Conservation (phyloP, 2,888 invertebrate species). For the Prosopocoilus inquinatus region DNA sequence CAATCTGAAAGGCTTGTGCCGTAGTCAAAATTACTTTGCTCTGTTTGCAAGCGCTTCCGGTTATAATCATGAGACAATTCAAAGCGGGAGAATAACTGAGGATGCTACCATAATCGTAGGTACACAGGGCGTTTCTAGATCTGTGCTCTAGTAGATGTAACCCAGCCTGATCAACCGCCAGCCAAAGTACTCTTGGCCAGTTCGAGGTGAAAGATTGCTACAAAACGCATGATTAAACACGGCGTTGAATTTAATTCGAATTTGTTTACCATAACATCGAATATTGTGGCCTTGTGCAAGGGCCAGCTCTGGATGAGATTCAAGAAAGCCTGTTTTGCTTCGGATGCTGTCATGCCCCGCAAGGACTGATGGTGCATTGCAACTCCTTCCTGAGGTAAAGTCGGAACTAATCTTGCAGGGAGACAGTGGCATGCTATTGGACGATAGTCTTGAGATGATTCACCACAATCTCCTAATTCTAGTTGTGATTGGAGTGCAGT, state of each 20-base stretch:
- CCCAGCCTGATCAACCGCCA: conserved; percentile 90
- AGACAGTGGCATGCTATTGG: conserved; percentile 77
- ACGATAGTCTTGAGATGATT: conserved; percentile 55
- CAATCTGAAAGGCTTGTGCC: conserved; percentile 90
- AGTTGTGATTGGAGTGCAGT: conserved; percentile 92
- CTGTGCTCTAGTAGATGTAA: conserved; percentile 87
- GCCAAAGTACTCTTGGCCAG: conserved; percentile 90
- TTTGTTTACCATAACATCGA: conserved; percentile 82
- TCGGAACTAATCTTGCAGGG: conserved; percentile 77
- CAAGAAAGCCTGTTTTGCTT: conserved; percentile 89
- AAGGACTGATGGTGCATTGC: conserved; percentile 89
- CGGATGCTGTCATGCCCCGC: conserved; percentile 79
- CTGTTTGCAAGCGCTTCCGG: conserved; percentile 86
- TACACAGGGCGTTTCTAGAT: conserved; percentile 83
- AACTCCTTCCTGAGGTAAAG: conserved; percentile 78
- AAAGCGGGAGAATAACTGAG: conserved; percentile 89
- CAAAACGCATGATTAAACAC: conserved; percentile 26
- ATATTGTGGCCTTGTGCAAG: conserved; percentile 87
- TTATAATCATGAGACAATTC: conserved; percentile 91
- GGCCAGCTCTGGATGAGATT: conserved; percentile 94
- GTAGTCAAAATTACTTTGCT: conserved; percentile 89
- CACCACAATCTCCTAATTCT: conserved; percentile 81
- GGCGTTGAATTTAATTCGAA: neutral
- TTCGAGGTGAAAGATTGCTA: conserved; percentile 95
- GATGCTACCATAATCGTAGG: conserved; percentile 87